Percentiles rank a stretch among this genome's conserved stretches.
Evolutionary conservation across 2,113 vertebrate species (phyloP).

Genomic region (Aleadryas rufinucha): DNA sequence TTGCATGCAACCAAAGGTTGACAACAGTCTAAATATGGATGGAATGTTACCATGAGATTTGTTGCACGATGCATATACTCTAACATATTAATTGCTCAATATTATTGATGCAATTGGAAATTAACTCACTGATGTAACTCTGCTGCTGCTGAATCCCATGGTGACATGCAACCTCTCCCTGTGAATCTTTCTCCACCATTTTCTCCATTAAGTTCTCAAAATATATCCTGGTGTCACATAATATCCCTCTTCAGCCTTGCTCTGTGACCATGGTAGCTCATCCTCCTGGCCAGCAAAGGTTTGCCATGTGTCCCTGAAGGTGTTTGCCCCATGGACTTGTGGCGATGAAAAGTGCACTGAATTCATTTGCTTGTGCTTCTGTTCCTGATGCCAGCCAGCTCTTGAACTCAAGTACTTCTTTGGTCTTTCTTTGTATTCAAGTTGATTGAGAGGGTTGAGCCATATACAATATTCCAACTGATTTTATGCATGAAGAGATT

Average conservation of each 20-base stretch:
- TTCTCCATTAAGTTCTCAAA: background rate
- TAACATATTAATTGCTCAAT: background rate
- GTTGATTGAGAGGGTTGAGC: slow-evolving; percentile 42
- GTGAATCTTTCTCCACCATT: background rate
- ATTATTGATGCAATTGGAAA: background rate
- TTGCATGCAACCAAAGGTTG: background rate
- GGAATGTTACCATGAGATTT: background rate
- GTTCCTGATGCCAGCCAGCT: background rate
- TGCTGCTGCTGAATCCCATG: background rate
- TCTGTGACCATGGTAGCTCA: background rate
- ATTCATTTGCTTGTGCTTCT: background rate
- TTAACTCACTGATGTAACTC: background rate
- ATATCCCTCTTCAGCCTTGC: background rate
- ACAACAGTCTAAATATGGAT: background rate
- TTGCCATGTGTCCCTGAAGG: background rate
- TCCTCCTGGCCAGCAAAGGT: background rate
- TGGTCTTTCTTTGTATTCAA: background rate
- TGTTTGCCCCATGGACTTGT: accelerated
- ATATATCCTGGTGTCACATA: background rate
- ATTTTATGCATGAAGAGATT: slow-evolving; percentile 32
- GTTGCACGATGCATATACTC: background rate
- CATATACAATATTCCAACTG: slow-evolving; percentile 9
- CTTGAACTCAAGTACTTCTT: background rate
- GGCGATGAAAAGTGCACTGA: background rate
- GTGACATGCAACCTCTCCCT: background rate